Evolutionary conservation across 1,140 invertebrate genomes (phyloP).

Genomic region (Hylaeus anthracinus): DNA sequence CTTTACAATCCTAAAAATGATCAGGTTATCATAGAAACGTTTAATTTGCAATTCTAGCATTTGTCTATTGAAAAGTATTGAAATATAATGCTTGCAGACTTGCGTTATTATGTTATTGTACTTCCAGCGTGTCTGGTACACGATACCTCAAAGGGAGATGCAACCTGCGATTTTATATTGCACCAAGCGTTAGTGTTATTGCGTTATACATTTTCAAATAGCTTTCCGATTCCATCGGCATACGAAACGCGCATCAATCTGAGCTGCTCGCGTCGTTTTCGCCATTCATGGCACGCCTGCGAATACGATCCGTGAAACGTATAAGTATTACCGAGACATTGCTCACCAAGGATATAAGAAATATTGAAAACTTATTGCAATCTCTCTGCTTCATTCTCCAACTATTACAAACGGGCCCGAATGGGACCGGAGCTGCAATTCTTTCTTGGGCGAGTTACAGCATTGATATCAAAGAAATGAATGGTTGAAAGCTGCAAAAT

Average conservation of each 20-base stretch:
- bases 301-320: neutral
- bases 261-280: slow-evolving; percentile 5
- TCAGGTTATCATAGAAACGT: too few relatives aligned
- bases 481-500: too few relatives aligned
- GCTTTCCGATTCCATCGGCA: slow-evolving; percentile 31
- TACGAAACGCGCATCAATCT: slow-evolving; percentile 53
- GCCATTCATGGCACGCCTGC: slow-evolving; percentile 15
- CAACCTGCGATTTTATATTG: slow-evolving; percentile 20
- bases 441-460: slow-evolving; percentile 1
- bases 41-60: too few relatives aligned
- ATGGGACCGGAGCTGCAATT: slow-evolving; percentile 33
- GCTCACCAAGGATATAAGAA: slow-evolving; percentile 48
- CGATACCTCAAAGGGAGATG: slow-evolving; percentile 15
- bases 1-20: too few relatives aligned
- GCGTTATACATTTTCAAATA: slow-evolving; percentile 60
- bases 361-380: slow-evolving; percentile 61
- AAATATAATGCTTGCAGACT: too few relatives aligned
- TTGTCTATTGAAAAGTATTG: too few relatives aligned
- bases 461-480: too few relatives aligned
- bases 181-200: slow-evolving; percentile 39
- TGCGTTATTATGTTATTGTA: neutral
- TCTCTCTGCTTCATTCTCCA: neutral
- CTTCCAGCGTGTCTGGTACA: neutral
- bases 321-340: slow-evolving; percentile 46
- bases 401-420: neutral